phyloP scores from a whole-genome alignment of 1,140 invertebrate genomes.

The Penaeus japonicus region DNA sequence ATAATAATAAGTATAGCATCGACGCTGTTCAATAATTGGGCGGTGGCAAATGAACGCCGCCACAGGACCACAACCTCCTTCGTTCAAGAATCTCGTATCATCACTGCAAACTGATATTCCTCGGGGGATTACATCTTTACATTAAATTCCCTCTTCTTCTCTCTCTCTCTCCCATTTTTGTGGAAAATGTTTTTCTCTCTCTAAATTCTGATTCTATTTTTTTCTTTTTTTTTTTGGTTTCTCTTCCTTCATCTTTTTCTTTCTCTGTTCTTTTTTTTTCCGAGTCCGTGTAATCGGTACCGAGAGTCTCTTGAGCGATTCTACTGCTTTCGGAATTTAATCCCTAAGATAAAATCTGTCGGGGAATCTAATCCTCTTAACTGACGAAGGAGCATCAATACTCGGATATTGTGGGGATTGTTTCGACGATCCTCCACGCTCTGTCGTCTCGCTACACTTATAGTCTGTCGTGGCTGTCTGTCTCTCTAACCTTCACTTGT shows the following conservation, averaged over 20 bases:
- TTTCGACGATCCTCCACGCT: not conserved
- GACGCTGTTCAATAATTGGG: no score
- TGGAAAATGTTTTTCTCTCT: no score
- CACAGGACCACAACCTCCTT: no score
- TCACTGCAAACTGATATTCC: not conserved
- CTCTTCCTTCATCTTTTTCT: not conserved
- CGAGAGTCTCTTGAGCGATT: not conserved
- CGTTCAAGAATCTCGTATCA: no score
- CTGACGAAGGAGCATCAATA: conserved; percentile 45
- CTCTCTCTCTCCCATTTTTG: not conserved
- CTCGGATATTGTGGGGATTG: conserved; percentile 39
- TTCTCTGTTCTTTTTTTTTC: not conserved
- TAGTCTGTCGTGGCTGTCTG: not conserved
- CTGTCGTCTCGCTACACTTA: not conserved
- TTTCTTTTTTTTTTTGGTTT: not conserved
- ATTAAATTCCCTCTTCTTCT: not conserved
- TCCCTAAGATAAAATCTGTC: conserved; percentile 40
- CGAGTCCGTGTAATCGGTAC: not conserved
- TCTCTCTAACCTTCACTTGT: not conserved
- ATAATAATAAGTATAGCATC: no score
- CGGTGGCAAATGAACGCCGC: no score
- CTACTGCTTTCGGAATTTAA: conserved; percentile 1
- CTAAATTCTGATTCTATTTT: no score
- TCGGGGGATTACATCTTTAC: not conserved
- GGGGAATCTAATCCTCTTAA: conserved; percentile 51